phyloP scores from a whole-genome alignment of 2,797 vertebrate species.

The Platyrinchus mystaceus region DNA sequence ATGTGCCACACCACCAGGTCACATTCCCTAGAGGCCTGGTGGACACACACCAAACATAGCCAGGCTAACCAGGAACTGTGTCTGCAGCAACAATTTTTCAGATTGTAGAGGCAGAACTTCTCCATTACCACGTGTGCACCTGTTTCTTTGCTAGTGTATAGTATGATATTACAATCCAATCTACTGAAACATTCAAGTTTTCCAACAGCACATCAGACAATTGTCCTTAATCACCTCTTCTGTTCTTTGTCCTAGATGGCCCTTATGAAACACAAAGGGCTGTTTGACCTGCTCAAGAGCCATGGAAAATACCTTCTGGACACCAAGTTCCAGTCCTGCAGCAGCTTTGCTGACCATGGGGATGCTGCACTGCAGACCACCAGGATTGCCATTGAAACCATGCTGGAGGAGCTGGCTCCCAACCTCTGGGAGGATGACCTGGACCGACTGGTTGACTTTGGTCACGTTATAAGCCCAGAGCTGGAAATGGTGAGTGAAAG shows the following conservation, averaged over 20 bases:
- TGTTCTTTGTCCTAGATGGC: conserved; percentile 77
- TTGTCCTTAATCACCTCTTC: conserved; percentile 9
- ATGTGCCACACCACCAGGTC: not conserved
- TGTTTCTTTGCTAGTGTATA: not conserved
- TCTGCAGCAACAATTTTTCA: not conserved
- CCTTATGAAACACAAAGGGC: conserved; percentile 83
- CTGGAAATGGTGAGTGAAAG: conserved; percentile 81
- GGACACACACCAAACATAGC: not conserved
- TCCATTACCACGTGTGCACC: fast-evolving
- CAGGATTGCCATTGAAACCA: conserved; percentile 80
- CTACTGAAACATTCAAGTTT: not conserved
- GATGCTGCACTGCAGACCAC: conserved; percentile 75
- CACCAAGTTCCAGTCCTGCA: conserved; percentile 80
- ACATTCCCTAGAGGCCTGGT: not conserved
- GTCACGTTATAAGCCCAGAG: conserved; percentile 84
- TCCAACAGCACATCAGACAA: not conserved
- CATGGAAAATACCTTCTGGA: conserved; percentile 78
- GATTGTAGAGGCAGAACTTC: not conserved
- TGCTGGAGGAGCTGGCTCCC: conserved; percentile 86
- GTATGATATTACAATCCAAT: not conserved
- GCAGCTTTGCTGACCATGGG: not conserved
- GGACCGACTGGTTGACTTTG: conserved; percentile 84
- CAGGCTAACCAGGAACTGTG: not conserved
- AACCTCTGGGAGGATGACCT: conserved; percentile 88
- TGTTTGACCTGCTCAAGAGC: conserved; percentile 81